Percentiles rank a stretch among this genome's conserved stretches.
Evolutionary conservation across 2,113 vertebrate genomes (phyloP).

Genomic region (Semnornis frantzii): DNA sequence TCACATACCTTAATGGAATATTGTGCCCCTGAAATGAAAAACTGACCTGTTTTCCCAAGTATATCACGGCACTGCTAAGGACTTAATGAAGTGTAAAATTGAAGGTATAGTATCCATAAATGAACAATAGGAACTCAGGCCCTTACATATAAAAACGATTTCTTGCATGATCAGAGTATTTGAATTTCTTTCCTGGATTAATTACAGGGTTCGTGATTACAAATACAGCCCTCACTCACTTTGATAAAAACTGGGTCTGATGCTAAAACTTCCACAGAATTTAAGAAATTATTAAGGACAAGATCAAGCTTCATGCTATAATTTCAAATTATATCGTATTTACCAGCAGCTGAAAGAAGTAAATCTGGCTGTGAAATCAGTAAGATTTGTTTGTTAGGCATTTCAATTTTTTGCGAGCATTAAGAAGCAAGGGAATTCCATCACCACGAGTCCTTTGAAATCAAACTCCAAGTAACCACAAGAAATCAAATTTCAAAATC

Average conservation of each 20-base stretch:
- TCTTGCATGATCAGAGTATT: neutral
- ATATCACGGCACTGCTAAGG: neutral
- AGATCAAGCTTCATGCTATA: conserved; percentile 34
- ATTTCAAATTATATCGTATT: conserved; percentile 36
- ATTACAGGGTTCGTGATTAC: neutral
- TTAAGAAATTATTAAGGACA: conserved; percentile 21
- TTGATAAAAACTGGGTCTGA: neutral
- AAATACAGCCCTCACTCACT: neutral
- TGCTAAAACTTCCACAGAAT: neutral
- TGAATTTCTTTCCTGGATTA: neutral
- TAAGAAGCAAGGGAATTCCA: conserved; percentile 71
- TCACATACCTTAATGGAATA: too few relatives aligned
- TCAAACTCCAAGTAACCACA: conserved; percentile 51
- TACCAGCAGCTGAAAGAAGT: conserved; percentile 17
- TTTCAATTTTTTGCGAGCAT: conserved; percentile 25
- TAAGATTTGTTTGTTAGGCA: conserved; percentile 27
- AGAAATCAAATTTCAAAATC: conserved; percentile 63
- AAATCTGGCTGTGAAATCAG: conserved; percentile 41
- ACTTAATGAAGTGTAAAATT: neutral
- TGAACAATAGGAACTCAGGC: neutral
- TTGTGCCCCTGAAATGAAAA: neutral
- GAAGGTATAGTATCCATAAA: neutral
- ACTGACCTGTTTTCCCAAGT: neutral
- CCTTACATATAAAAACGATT: neutral
- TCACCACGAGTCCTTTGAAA: conserved; percentile 70